Percentiles rank a stretch among this genome's conserved stretches.
These are phyloP conservation scores for Heliangelus exortis DNA, from an alignment of 2,797 vertebrate species.

Conservation along the genomic window DNA sequence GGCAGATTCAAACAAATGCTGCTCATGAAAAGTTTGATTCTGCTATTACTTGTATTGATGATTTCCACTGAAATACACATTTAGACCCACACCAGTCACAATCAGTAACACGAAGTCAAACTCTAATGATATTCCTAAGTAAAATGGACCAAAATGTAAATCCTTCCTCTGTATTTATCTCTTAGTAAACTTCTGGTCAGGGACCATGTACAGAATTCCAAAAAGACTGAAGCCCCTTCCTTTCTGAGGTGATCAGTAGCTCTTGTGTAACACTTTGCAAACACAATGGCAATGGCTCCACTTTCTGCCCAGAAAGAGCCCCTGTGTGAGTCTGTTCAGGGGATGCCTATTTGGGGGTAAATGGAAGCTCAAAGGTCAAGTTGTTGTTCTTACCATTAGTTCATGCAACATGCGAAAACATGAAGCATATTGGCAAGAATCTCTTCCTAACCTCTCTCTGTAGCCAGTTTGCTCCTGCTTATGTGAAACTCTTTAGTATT, in stretches of 20 bases:
- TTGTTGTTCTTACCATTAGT: background rate
- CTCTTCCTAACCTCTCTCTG: conserved; percentile 35
- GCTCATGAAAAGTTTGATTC: background rate
- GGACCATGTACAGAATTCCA: background rate
- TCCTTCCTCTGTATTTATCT: background rate
- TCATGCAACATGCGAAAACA: background rate
- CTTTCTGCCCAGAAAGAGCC: background rate
- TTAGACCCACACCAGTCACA: background rate
- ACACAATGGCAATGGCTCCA: background rate
- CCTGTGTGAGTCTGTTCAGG: background rate
- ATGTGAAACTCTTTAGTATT: conserved; percentile 79
- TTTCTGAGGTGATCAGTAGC: background rate
- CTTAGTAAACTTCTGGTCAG: background rate
- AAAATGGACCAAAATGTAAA: background rate
- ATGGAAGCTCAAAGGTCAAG: background rate
- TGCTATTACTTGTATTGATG: background rate
- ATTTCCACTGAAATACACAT: background rate
- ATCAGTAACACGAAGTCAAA: background rate
- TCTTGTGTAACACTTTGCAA: background rate
- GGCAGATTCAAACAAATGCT: background rate
- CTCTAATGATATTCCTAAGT: background rate
- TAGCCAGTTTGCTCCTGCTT: conserved; percentile 78
- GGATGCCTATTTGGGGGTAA: background rate
- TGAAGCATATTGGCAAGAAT: background rate
- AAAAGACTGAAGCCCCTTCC: background rate